Base-by-base conservation (phyloP, 2,888 invertebrate species). In the Sussaba pulchella region DNA sequence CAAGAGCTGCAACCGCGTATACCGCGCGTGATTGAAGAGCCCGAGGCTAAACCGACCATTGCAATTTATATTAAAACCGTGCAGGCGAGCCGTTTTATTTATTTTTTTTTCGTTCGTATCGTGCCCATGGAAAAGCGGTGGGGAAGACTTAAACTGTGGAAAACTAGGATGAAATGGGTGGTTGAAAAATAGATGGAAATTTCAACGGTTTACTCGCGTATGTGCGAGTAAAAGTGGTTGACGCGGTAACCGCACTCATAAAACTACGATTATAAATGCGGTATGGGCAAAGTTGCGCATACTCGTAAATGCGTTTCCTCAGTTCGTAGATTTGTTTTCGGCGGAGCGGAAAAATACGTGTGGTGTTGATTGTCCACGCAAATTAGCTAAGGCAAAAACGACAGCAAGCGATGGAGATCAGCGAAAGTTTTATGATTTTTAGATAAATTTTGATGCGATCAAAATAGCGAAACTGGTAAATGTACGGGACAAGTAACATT, bases 51-150 rank as follows among this genome's bases (percentile, higher is more conserved):
- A 54, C 66, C 59, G 61, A 61, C 79, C 79, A 61, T 59, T 61
- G 45, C 79, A 80, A 75, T 80, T 80, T 80, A 80, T 80, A 80
- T 75, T 80, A 75, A 75, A 80, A 66, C 64, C 52, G 67, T 63
- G 66, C 61, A 26, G 66, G 43, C 43, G 47, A 43, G 50, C 39
- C 57, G 52, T 70, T 39, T 61, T n/a, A n/a, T n/a, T n/a, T n/a
- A n/a, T n/a, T n/a, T 52, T 31, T 31, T 31, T 31, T 31, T 6
- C 31, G 6, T 31, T 31, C n/a, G n/a, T 43, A 52, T 70, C 57
- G 47, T 52, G 50, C 52, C 54, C 41, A 21, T 41, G 43, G 3
- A 63, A 43, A 50, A 69, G n/a, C 12, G 26, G 10, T n/a, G 52
- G 31, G 14, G 52, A 61, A 31, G 26, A 43, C 47, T 69, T 43